Evolutionary conservation across 2,888 invertebrate species (phyloP).

Genomic region (Ptilodon capucinus): DNA sequence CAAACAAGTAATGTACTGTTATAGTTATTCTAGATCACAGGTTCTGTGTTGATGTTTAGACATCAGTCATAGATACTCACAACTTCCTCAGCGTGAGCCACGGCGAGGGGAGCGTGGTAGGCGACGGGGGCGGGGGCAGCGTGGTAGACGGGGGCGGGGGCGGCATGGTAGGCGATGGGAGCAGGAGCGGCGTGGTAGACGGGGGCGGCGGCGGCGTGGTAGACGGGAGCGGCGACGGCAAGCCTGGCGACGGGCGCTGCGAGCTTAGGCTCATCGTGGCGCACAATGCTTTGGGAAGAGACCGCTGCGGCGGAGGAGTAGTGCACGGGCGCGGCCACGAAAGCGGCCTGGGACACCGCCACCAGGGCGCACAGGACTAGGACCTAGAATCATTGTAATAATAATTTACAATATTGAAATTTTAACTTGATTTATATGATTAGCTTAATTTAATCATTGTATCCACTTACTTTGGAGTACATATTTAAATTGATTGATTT

Average conservation of each 20-base stretch:
- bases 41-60: not conserved
- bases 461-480: constrained; percentile 51
- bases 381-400: constrained; percentile 42
- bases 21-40: not conserved
- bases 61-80: constrained; percentile 24
- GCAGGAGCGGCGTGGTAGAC: not conserved
- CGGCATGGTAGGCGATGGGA: not conserved
- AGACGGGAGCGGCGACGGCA: constrained; percentile 20
- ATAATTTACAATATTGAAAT: not conserved
- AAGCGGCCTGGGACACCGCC: constrained; percentile 41
- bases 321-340: constrained; percentile 53
- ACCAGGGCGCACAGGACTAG: constrained; percentile 38
- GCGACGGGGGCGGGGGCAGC: constrained; percentile 23
- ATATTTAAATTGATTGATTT: constrained; percentile 30
- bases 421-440: not conserved
- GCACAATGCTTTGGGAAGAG: constrained; percentile 48
- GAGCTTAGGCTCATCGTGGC: constrained; percentile 46
- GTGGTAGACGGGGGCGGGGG: constrained; percentile 25
- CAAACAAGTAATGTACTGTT: not conserved
- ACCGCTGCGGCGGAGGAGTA: constrained; percentile 45
- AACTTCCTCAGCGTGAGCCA: constrained; percentile 38
- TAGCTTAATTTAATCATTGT: not conserved
- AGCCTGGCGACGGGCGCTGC: constrained; percentile 23
- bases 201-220: not conserved
- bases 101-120: constrained; percentile 32